Conservation (phyloP, 2,888 invertebrate genomes). For the Tuta absoluta region DNA sequence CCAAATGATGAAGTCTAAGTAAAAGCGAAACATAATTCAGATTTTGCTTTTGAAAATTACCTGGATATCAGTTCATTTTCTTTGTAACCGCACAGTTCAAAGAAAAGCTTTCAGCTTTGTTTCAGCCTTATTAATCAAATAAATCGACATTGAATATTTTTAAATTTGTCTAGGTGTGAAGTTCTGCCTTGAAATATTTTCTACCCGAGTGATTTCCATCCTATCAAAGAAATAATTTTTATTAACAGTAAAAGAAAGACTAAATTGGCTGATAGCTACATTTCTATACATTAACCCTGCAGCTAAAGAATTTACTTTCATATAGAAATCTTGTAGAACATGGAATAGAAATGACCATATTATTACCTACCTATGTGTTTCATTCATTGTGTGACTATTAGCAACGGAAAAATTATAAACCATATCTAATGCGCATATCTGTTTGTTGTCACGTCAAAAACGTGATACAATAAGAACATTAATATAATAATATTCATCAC, state of each 20-base stretch:
- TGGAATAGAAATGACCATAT: not conserved
- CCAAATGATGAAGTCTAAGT: not conserved
- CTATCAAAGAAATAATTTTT: no score
- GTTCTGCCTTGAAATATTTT: conserved; percentile 12
- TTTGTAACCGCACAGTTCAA: conserved; percentile 44
- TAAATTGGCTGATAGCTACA: no score
- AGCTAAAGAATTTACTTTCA: not conserved
- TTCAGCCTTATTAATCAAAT: conserved; percentile 44
- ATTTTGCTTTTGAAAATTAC: conserved; percentile 35
- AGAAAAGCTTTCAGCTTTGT: conserved; percentile 46
- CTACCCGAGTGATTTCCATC: conserved; percentile 32
- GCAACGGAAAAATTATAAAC: no score
- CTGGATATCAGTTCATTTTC: conserved; percentile 46
- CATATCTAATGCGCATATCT: no score
- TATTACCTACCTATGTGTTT: no score
- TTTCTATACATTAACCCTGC: no score
- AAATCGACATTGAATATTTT: conserved; percentile 32
- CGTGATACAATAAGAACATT: no score
- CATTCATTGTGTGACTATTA: no score
- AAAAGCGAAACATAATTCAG: conserved; percentile 17
- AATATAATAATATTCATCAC: no score
- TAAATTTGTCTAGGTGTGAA: not conserved
- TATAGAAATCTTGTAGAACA: no score
- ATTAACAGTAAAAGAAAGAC: no score
- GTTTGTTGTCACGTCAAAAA: no score